Evolutionary conservation across 2,113 vertebrate species (phyloP).

Genomic region (Bucco capensis): DNA sequence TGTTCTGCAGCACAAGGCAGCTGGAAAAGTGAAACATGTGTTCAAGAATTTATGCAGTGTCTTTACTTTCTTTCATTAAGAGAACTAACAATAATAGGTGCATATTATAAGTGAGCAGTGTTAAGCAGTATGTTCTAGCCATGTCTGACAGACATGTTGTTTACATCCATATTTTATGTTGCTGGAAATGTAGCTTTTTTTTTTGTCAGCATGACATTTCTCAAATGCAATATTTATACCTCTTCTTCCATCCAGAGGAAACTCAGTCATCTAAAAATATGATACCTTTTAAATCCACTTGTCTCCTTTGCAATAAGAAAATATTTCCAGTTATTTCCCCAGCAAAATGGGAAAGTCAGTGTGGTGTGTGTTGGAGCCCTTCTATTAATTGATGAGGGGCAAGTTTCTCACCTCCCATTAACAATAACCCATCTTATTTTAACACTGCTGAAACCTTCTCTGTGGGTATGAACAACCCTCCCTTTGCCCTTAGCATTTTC

Average conservation of each 20-base stretch:
- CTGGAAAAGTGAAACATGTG: conserved; percentile 74
- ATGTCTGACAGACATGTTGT: conserved; percentile 69
- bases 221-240: conserved; percentile 67
- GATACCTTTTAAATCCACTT: conserved; percentile 68
- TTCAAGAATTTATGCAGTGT: conserved; percentile 80
- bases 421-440: conserved; percentile 35
- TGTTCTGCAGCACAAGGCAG: conserved; percentile 74
- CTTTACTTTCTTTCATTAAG: conserved; percentile 79
- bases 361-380: conserved; percentile 38
- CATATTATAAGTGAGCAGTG: conserved; percentile 65
- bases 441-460: not conserved
- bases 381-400: conserved; percentile 16
- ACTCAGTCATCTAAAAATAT: conserved; percentile 48
- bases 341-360: conserved; percentile 3
- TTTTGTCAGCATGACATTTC: conserved; percentile 67
- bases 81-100: conserved; percentile 72
- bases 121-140: conserved; percentile 70
- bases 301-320: conserved; percentile 63
- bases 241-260: conserved; percentile 53
- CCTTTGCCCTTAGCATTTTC: not conserved
- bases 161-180: conserved; percentile 73
- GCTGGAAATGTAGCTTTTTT: conserved; percentile 58
- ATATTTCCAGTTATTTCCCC: conserved; percentile 50
- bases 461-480: not conserved
- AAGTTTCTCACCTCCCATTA: conserved; percentile 16